Percentiles rank a stretch among this genome's conserved stretches.
Conservation (phyloP, 2,797 vertebrate species). For the Characodon lateralis region DNA sequence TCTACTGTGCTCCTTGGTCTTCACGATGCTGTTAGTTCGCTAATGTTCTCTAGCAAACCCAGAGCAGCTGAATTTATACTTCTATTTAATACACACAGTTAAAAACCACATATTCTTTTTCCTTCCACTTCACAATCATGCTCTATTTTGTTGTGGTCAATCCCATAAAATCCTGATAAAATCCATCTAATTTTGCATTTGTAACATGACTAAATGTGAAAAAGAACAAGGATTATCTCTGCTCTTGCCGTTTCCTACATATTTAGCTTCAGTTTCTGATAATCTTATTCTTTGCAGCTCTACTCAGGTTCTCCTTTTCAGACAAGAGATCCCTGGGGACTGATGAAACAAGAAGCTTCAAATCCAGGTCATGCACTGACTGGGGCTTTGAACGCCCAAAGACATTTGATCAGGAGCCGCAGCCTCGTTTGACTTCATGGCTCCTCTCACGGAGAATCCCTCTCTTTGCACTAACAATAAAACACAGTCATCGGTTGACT, state of each 20-base stretch:
- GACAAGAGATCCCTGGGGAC: conserved; percentile 31
- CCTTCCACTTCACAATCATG: no score
- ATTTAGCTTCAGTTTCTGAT: conserved; percentile 12
- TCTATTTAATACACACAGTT: no score
- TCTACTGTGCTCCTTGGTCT: no score
- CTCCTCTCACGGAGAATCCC: conserved; percentile 1
- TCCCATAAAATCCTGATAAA: not conserved
- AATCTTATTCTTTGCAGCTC: not conserved
- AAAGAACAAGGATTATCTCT: not conserved
- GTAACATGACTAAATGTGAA: not conserved
- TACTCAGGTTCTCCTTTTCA: conserved; percentile 12
- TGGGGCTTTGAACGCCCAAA: conserved; percentile 37
- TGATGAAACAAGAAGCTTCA: conserved; percentile 41
- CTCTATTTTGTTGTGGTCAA: not conserved
- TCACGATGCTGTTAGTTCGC: no score
- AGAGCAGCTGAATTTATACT: no score
- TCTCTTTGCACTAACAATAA: not conserved
- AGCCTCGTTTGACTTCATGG: conserved; percentile 29
- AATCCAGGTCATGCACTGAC: conserved; percentile 51
- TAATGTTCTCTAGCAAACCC: no score
- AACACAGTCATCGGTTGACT: conserved; percentile 1
- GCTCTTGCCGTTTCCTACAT: not conserved
- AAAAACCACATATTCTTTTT: no score
- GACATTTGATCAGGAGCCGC: conserved; percentile 55
- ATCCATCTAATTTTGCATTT: not conserved